Percentiles rank a stretch among this genome's conserved stretches.
Evolutionary conservation across 2,113 vertebrate species (phyloP).

Genomic region (Mormoops blainvillei): DNA sequence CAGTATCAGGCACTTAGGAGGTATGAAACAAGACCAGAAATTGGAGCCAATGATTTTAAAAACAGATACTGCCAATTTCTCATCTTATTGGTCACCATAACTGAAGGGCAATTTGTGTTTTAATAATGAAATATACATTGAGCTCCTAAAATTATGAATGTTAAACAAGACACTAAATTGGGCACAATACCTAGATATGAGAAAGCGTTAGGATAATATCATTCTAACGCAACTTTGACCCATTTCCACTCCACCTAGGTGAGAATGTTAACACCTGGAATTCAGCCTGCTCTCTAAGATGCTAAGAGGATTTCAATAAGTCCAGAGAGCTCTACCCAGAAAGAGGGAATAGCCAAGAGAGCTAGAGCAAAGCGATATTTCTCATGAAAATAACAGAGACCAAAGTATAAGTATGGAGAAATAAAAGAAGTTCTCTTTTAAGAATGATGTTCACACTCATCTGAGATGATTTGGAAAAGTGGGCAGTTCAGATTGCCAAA

Average conservation of each 20-base stretch:
- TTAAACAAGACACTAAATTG: not conserved
- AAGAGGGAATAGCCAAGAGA: not conserved
- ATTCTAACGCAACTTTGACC: not conserved
- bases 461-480: not conserved
- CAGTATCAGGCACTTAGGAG: not conserved
- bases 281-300: conserved; percentile 22
- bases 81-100: not conserved
- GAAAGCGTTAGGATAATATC: not conserved
- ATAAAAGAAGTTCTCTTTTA: not conserved
- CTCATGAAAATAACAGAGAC: not conserved
- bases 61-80: not conserved
- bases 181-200: not conserved
- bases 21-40: not conserved
- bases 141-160: not conserved
- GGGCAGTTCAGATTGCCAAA: not conserved
- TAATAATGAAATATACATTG: not conserved
- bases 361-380: not conserved
- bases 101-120: not conserved
- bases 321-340: not conserved
- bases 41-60: not conserved
- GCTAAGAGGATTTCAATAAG: not conserved
- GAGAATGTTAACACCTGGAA: not conserved
- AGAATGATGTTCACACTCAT: not conserved
- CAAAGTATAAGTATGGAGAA: not conserved
- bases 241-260: not conserved